These are phyloP conservation scores for Leptonema lineaticorne DNA, from an alignment of 1,140 invertebrate genomes.

Conservation along the genomic window DNA sequence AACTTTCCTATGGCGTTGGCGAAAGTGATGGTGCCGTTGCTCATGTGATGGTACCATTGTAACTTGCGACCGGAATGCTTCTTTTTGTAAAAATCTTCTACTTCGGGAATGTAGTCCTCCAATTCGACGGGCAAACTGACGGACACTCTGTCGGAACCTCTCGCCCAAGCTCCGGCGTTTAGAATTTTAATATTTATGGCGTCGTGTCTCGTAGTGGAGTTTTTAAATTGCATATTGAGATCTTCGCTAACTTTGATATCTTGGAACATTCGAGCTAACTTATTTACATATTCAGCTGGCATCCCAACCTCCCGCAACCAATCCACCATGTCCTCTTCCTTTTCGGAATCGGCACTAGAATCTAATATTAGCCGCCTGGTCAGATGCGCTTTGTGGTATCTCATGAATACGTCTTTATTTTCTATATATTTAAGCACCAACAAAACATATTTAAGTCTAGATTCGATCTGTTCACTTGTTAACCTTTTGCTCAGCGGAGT, in stretches of 20 bases:
- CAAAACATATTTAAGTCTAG: slow-evolving; percentile 87
- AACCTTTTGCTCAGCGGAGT: slow-evolving; percentile 95
- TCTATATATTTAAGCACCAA: slow-evolving; percentile 98
- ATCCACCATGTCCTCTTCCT: slow-evolving; percentile 99
- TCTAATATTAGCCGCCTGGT: slow-evolving; percentile 93
- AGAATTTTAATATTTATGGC: slow-evolving; percentile 91
- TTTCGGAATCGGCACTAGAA: slow-evolving; percentile 97
- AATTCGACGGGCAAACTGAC: slow-evolving; percentile 95
- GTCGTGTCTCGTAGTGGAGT: slow-evolving; percentile 65
- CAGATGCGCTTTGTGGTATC: slow-evolving; percentile 98
- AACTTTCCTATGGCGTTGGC: slow-evolving; percentile 90
- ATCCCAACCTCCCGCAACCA: slow-evolving; percentile 94
- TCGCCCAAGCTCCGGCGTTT: slow-evolving; percentile 97
- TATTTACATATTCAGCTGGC: slow-evolving; percentile 99
- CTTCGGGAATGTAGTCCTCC: slow-evolving; percentile 98
- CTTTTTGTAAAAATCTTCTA: slow-evolving; percentile 92
- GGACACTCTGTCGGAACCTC: slow-evolving; percentile 89
- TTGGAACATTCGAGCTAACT: slow-evolving; percentile 95
- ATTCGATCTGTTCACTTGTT: slow-evolving; percentile 97
- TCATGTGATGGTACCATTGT: slow-evolving; percentile 99
- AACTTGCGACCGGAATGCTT: slow-evolving; percentile 98
- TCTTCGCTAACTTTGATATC: slow-evolving; percentile 99
- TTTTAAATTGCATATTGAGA: slow-evolving; percentile 92
- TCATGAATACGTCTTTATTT: slow-evolving; percentile 99
- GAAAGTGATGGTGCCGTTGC: slow-evolving; percentile 97